A percentile compares a stretch with the other conserved stretches of the same genome.
These are phyloP conservation scores for Brachyistius frenatus DNA, from an alignment of 2,113 vertebrate species.

Conservation along the genomic window DNA sequence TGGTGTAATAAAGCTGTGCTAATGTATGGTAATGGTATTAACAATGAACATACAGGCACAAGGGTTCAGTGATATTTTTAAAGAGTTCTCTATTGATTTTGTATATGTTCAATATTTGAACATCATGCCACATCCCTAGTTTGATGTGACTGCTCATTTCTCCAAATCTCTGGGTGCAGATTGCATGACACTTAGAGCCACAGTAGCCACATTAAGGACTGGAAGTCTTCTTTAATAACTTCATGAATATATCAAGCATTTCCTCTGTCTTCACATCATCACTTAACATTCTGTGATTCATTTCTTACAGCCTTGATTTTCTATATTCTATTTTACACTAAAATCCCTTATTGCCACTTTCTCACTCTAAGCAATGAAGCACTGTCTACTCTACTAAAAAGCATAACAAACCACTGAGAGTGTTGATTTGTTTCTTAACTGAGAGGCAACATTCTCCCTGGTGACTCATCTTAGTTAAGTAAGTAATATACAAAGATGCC, in stretches of 20 bases:
- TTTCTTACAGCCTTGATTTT: background rate
- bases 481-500: constrained; percentile 25
- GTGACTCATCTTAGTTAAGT: constrained; percentile 31
- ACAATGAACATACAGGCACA: background rate
- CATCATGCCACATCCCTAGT: too few relatives aligned
- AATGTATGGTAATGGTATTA: too few relatives aligned
- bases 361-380: background rate
- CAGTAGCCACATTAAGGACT: too few relatives aligned
- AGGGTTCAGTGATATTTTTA: background rate
- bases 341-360: background rate
- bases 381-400: background rate
- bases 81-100: too few relatives aligned
- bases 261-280: background rate
- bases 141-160: too few relatives aligned
- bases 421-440: constrained; percentile 28
- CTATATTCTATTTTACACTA: background rate
- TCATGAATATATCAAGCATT: background rate
- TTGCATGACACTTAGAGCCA: too few relatives aligned
- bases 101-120: too few relatives aligned
- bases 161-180: too few relatives aligned
- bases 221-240: background rate
- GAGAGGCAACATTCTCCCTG: background rate
- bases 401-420: background rate
- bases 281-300: background rate
- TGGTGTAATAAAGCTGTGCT: too few relatives aligned